Conservation (phyloP, 1,140 invertebrate genomes). For the Drosophila pachea region DNA sequence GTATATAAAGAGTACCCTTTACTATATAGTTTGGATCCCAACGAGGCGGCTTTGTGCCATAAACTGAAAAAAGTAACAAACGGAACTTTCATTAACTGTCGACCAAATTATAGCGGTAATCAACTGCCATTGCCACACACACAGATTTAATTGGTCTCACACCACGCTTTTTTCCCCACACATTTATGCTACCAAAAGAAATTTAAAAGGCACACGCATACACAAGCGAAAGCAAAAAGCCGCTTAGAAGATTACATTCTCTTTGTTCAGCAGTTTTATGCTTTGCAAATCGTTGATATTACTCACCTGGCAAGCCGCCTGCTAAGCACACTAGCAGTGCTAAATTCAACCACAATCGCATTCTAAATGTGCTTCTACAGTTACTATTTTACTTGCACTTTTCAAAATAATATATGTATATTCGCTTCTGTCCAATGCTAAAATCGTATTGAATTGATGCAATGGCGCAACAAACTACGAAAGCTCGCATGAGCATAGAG, state of each 20-base stretch:
- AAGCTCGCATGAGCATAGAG: conserved; percentile 24
- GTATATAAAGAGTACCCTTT: conserved; percentile 88
- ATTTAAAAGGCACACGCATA: conserved; percentile 14
- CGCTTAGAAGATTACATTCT: conserved; percentile 14
- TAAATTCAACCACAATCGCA: conserved; percentile 51
- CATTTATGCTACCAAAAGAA: neutral
- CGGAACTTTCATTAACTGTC: conserved; percentile 7
- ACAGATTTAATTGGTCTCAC: conserved; percentile 13
- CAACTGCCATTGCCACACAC: conserved; percentile 50
- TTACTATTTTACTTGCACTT: conserved; percentile 9
- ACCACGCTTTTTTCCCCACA: neutral
- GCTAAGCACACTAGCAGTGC: conserved; percentile 48
- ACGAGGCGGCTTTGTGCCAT: conserved; percentile 80
- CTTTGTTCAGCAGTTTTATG: conserved; percentile 30
- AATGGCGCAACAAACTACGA: conserved; percentile 21
- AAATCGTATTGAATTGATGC: conserved; percentile 18
- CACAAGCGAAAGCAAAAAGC: conserved; percentile 15
- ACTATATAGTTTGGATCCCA: conserved; percentile 87
- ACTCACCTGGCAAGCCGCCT: conserved; percentile 48
- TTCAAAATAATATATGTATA: neutral
- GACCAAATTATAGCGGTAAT: conserved; percentile 43
- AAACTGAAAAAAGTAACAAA: conserved; percentile 30
- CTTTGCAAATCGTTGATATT: conserved; percentile 13
- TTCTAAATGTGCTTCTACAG: conserved; percentile 6
- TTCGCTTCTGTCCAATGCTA: conserved; percentile 9